Evolutionary conservation across 2,113 vertebrate species (phyloP), one percentile per base, ranked within the genome.

Genomic region (Hippocampus mohnikei): DNA sequence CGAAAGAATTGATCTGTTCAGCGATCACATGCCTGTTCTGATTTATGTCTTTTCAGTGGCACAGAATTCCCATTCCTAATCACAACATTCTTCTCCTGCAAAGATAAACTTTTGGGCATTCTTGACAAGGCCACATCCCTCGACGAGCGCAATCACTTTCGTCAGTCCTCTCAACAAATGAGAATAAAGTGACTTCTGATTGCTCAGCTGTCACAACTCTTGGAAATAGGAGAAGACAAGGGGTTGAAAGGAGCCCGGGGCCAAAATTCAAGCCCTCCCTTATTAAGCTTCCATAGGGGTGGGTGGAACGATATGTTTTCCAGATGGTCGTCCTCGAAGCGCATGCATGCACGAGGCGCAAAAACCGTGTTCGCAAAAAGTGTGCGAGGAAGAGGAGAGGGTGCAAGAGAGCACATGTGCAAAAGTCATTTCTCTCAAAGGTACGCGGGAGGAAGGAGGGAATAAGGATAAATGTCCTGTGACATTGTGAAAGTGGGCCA

Each of bases 391-490:
- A 23, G 11, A 42, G 40, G 21, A 20, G 58, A 33, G 58, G 58
- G 29, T 18, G 63, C 66, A 66, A 37, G 68, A 71, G 74, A 77
- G 81, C 80, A 92, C 92, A 92, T 91, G 90, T 92, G 91, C 87
- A 78, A 90, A 91, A 91, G 80, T 79, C 72, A 91, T 92, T 90
- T 77, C 83, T 87, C 85, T 81, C 78, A 81, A 85, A 81, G 82
- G 88, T 87, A 81, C 62, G 72, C 69, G 72, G n/a, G 79, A 85
- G 88, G 87, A 89, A 88, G 87, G 84, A 80, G 86, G 84, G 79
- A 86, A 91, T 90, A 91, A 90, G 92, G 92, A 92, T 89, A 91
- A 92, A 93, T 92, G 91, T 91, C 80, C 89, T 91, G 87, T 91
- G 92, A 91, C 89, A 87, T 87, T 88, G 84, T 81, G 86, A 91